These are phyloP conservation scores for Melanotaenia nigrans DNA, from an alignment of 2,797 vertebrate species.

Conservation along the genomic window DNA sequence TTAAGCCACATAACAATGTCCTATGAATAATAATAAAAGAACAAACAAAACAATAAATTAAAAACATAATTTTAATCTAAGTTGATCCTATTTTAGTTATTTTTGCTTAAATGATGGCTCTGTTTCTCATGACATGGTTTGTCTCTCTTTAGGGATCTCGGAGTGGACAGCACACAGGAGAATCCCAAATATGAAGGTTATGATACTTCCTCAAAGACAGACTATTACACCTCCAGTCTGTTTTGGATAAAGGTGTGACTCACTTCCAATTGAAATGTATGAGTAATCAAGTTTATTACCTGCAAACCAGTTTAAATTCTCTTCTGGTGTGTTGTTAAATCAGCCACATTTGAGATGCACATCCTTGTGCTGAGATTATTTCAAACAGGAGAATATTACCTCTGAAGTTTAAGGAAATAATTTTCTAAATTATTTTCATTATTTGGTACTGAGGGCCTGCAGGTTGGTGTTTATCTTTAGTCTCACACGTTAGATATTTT, in stretches of 20 bases:
- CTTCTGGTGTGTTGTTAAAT: neutral
- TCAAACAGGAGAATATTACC: neutral
- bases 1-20: too few species aligned
- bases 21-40: too few species aligned
- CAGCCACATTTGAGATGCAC: neutral
- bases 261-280: neutral
- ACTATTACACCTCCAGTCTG: neutral
- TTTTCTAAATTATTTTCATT: neutral
- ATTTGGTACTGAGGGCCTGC: neutral
- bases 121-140: neutral
- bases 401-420: neutral
- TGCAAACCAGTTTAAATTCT: neutral
- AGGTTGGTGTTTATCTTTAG: neutral
- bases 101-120: neutral
- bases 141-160: slow-evolving; percentile 47
- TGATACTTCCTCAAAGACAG: neutral
- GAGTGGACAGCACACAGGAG: slow-evolving; percentile 67
- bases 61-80: too few species aligned
- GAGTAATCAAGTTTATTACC: slow-evolving; percentile 5
- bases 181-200: slow-evolving; percentile 71
- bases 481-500: neutral
- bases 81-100: neutral
- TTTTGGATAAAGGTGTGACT: neutral
- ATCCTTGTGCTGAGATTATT: too few species aligned
- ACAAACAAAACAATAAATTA: too few species aligned